Base-by-base conservation (phyloP, 2,797 vertebrate genomes). In the Acrocephalus scirpaceus region DNA sequence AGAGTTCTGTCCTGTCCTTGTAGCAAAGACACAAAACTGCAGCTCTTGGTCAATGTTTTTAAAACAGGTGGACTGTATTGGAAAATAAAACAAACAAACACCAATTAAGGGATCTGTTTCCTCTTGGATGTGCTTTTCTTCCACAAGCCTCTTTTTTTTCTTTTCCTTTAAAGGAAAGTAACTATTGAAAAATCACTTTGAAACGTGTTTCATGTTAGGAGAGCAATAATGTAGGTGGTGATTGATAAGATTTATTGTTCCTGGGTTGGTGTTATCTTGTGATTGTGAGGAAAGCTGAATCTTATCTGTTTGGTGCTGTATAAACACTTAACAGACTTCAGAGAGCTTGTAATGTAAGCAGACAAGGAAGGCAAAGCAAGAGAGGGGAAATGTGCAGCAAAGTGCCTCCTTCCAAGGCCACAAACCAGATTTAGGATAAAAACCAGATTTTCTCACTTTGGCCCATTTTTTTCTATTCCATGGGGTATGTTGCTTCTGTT, bases 1-100 rank as follows among this genome's bases (percentile, higher is more conserved):
- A 53, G 60, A 45, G 32, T 0, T 34, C 6, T n/a, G 3, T 18
- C 7, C 2, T 53, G 20, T 13, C 26, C 25, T 7, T 1, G 1
- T 4, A 3, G 5, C 0, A 1, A 1, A 48, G 29, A 30, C 5
- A 5, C 0, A 34, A 74, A 71, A 83, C 36, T 8, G 18, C 14
- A 76, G 1, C 14, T 48, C n/a, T 21, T 29, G 20, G 7, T 5
- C 61, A 42, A 1, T 2, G 7, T 34, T 50, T 34, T 88, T 57
- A 2, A 56, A 75, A 10, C 23, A n/a, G 12, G 17, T 34, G 20
- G 10, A 56, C 56, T 7, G 0, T n/a, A n/a, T 2, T 70, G 40
- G 9, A 0, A 7, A n/a, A 67, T 9, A 10, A 18, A 4, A 23
- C 10, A 57, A 57, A n/a, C 8, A 57, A 3, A 2, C 22, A 47